A percentile compares a stretch with the other conserved stretches of the same genome.
Evolutionary conservation across 2,888 invertebrate genomes (phyloP).

Genomic region (Crossocerus cetratus): DNA sequence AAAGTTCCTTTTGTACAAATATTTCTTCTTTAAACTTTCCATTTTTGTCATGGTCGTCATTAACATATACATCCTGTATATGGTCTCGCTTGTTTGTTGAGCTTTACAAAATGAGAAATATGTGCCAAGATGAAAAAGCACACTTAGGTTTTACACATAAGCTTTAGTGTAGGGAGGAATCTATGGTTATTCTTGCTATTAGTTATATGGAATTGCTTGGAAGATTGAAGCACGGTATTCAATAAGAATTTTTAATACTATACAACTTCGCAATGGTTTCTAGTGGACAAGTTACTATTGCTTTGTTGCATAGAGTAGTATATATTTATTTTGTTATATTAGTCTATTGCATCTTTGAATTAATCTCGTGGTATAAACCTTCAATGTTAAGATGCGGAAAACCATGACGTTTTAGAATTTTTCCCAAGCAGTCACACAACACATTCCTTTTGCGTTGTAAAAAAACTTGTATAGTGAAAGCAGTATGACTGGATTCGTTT

Average conservation of each 20-base stretch:
- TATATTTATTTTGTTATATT: conserved; percentile 30
- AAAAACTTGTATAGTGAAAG: not conserved
- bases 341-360: conserved; percentile 1
- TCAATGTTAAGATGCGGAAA: conserved; percentile 18
- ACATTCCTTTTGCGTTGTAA: not conserved
- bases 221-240: conserved; percentile 15
- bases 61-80: conserved; percentile 34
- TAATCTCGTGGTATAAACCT: conserved; percentile 8
- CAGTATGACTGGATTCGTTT: conserved; percentile 1
- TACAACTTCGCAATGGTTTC: conserved; percentile 58
- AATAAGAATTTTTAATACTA: conserved; percentile 27
- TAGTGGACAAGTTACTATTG: conserved; percentile 64
- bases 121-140: conserved; percentile 28
- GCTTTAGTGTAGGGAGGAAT: conserved; percentile 19
- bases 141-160: conserved; percentile 41
- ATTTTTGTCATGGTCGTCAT: conserved; percentile 18
- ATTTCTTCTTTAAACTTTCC: conserved; percentile 56
- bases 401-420: conserved; percentile 31
- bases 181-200: conserved; percentile 31
- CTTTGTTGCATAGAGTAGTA: conserved; percentile 45
- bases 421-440: conserved; percentile 6
- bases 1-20: conserved; percentile 71
- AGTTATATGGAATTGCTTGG: conserved; percentile 14
- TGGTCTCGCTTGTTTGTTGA: conserved; percentile 24
- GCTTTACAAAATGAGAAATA: conserved; percentile 19